A percentile compares a stretch with the other conserved stretches of the same genome.
These are phyloP conservation scores for Apostichopus parvimensis DNA, from an alignment of 35 echinoderm and acorn worm species.

Conservation along the genomic window DNA sequence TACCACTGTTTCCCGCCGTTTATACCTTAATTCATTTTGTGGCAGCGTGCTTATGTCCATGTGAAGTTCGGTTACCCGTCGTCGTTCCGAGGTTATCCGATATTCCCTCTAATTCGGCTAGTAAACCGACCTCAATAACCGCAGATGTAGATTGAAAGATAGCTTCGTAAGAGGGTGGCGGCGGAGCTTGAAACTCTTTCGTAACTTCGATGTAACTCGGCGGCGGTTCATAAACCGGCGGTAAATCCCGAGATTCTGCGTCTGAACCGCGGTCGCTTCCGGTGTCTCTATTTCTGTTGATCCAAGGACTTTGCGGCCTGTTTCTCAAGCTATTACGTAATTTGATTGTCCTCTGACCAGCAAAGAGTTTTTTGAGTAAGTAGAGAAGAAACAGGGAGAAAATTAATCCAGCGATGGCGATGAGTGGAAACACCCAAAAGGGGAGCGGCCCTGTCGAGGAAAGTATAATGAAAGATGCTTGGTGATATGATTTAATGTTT, in stretches of 20 bases:
- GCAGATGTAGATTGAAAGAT: slow-evolving; percentile 13
- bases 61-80: neutral
- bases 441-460: neutral
- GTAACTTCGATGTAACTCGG: slow-evolving; percentile 38
- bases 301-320: slow-evolving; percentile 38
- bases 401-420: slow-evolving; percentile 1
- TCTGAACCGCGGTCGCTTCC: neutral
- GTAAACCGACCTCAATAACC: neutral
- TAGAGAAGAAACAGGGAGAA: neutral
- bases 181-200: slow-evolving; percentile 31
- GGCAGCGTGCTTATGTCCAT: neutral
- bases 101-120: neutral
- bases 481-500: too few species aligned
- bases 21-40: too few species aligned
- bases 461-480: neutral
- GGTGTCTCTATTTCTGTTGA: neutral
- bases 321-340: slow-evolving; percentile 38
- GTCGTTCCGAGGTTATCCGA: neutral
- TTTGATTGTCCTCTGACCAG: slow-evolving; percentile 35
- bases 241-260: neutral
- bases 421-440: slow-evolving; percentile 26
- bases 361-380: slow-evolving; percentile 13
- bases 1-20: too few species aligned
- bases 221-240: slow-evolving; percentile 20
- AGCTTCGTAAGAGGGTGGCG: slow-evolving; percentile 15